phyloP scores from a whole-genome alignment of 2,888 invertebrate species.

The Deilephila porcellus region DNA sequence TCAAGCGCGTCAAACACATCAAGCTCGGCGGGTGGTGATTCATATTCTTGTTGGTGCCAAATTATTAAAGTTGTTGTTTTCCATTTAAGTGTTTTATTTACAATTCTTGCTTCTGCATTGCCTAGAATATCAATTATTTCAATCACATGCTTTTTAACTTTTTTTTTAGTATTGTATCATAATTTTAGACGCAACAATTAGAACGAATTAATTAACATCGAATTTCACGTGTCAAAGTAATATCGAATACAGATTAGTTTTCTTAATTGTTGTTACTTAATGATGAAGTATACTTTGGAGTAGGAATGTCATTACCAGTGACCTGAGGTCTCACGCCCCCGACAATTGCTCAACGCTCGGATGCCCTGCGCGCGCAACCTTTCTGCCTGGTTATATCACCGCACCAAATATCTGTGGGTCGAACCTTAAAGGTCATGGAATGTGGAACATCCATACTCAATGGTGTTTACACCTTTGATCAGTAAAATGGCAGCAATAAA shows the following conservation, averaged over 20 bases:
- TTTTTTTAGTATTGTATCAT: too few relatives aligned
- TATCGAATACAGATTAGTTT: neutral
- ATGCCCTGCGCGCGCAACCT: neutral
- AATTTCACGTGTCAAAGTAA: too few relatives aligned
- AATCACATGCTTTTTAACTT: too few relatives aligned
- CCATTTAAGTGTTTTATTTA: slow-evolving; percentile 24
- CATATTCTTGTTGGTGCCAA: slow-evolving; percentile 24
- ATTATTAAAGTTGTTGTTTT: slow-evolving; percentile 31
- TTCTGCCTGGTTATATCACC: slow-evolving; percentile 5
- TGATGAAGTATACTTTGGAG: neutral
- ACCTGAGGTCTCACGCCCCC: neutral
- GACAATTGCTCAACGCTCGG: neutral
- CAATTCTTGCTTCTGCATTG: too few relatives aligned
- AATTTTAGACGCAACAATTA: too few relatives aligned
- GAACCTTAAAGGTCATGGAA: neutral
- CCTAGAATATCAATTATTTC: too few relatives aligned
- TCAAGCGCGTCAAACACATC: slow-evolving; percentile 35
- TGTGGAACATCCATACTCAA: neutral
- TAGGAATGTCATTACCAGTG: neutral
- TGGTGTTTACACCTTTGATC: neutral
- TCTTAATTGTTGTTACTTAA: neutral
- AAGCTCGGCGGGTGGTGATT: slow-evolving; percentile 29
- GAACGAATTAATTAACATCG: too few relatives aligned
- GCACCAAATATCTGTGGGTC: neutral
- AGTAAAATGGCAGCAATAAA: too few relatives aligned